A percentile compares a stretch with the other conserved stretches of the same genome.
Conservation (phyloP, 2,113 vertebrate species). For the Toxotes jaculatrix region DNA sequence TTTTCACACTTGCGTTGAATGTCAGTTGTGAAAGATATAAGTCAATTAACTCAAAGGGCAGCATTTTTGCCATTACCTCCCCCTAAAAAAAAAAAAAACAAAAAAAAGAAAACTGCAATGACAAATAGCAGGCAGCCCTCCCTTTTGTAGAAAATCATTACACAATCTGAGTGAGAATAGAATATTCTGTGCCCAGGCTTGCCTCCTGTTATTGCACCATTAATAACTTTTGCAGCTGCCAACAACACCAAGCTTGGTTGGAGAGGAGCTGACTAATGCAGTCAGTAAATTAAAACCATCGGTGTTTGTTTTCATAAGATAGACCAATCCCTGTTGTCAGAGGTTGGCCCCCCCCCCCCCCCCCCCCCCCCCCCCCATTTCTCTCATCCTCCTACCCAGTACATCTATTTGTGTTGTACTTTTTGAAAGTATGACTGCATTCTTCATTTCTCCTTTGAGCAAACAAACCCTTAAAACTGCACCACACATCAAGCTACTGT, state of each 20-base stretch:
- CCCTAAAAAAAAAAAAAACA: conserved; percentile 63
- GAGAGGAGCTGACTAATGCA: conserved; percentile 72
- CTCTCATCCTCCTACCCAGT: conserved; percentile 34
- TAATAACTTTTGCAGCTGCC: conserved; percentile 82
- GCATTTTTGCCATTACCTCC: conserved; percentile 55
- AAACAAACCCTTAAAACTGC: conserved; percentile 49
- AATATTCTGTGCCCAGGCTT: conserved; percentile 81
- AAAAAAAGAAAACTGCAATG: conserved; percentile 69
- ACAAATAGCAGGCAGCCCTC: conserved; percentile 84
- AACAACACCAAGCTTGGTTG: conserved; percentile 73
- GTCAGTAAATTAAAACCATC: conserved; percentile 78
- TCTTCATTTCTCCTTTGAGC: conserved; percentile 40
- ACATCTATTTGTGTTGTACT: conserved; percentile 48
- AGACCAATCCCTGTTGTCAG: conserved; percentile 67
- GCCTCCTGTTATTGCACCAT: conserved; percentile 84
- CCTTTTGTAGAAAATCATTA: conserved; percentile 84
- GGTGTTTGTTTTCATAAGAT: conserved; percentile 70
- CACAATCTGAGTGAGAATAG: conserved; percentile 81
- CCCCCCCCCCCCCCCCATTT: neutral
- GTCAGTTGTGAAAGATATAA: conserved; percentile 81
- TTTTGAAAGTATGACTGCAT: conserved; percentile 45
- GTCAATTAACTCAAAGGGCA: conserved; percentile 86
- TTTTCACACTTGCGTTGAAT: conserved; percentile 80
- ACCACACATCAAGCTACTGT: conserved; percentile 22
- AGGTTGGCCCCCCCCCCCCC: conserved; percentile 22